Conservation (phyloP, 2,888 invertebrate genomes). For the Cryptocephalus primarius region DNA sequence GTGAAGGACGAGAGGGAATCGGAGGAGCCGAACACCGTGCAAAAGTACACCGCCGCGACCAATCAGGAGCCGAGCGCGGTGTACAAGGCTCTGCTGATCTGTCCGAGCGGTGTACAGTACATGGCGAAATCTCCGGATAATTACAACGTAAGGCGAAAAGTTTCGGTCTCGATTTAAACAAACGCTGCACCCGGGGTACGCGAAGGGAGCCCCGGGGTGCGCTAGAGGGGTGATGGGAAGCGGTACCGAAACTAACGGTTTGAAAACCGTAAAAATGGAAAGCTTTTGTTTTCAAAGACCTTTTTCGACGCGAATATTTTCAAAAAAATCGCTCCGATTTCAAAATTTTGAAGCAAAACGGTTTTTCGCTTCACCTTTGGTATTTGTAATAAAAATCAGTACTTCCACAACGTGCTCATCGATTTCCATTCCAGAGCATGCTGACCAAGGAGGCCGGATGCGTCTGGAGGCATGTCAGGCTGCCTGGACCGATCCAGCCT, state of each 20-base stretch:
- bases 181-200: too few species aligned
- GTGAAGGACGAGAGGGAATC: slow-evolving; percentile 34
- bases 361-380: too few species aligned
- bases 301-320: too few species aligned
- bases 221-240: too few species aligned
- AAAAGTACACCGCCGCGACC: slow-evolving; percentile 7
- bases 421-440: slow-evolving; percentile 19
- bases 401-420: too few species aligned
- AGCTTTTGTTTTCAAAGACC: too few species aligned
- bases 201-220: too few species aligned
- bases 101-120: slow-evolving; percentile 31
- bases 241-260: too few species aligned
- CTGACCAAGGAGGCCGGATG: slow-evolving; percentile 27
- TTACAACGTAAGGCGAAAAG: slow-evolving; percentile 23
- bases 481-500: slow-evolving; percentile 19
- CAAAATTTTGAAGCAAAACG: too few species aligned
- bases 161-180: background rate
- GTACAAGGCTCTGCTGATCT: slow-evolving; percentile 30
- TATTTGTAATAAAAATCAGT: too few species aligned
- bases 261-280: too few species aligned
- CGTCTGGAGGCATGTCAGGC: slow-evolving; percentile 28
- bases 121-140: slow-evolving; percentile 24
- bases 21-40: slow-evolving; percentile 12
- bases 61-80: slow-evolving; percentile 12
- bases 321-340: too few species aligned